phyloP scores from a whole-genome alignment of 2,888 invertebrate species.

The Heptascelio sp. region DNA sequence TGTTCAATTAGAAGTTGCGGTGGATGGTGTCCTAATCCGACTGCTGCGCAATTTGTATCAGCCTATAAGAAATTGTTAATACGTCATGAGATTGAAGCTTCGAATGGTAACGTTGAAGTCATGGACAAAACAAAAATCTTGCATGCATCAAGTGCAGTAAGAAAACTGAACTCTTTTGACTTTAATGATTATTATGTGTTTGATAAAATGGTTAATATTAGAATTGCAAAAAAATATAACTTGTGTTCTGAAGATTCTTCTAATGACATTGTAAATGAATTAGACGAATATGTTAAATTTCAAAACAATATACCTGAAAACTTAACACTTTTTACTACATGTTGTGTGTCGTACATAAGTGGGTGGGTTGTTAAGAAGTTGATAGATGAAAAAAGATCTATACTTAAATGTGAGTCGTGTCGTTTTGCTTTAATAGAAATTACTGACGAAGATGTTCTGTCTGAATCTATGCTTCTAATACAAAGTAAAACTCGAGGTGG shows the following conservation, averaged over 20 bases:
- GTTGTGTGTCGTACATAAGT: background rate
- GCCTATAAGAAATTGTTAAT: conserved; percentile 31
- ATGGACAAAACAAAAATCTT: conserved; percentile 37
- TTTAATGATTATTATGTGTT: conserved; percentile 9
- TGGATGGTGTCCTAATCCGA: conserved; percentile 45
- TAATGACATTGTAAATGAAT: background rate
- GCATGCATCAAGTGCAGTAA: conserved; percentile 12
- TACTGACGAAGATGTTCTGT: no score
- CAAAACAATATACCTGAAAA: no score
- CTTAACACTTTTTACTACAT: background rate
- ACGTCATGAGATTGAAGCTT: conserved; percentile 35
- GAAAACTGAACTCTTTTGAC: background rate
- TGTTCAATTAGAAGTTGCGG: conserved; percentile 37
- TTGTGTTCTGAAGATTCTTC: conserved; percentile 19
- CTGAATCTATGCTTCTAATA: background rate
- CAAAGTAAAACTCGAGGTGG: no score
- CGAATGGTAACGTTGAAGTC: conserved; percentile 33
- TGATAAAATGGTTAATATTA: conserved; percentile 6
- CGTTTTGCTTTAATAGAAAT: background rate
- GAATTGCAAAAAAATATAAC: conserved; percentile 34
- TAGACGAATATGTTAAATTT: no score
- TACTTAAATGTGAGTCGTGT: background rate
- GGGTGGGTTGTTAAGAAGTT: conserved; percentile 11
- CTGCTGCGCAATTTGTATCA: conserved; percentile 26
- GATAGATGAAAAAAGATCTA: background rate